These are phyloP conservation scores for Physella acuta DNA, from an alignment of 1,140 invertebrate genomes.

Conservation along the genomic window DNA sequence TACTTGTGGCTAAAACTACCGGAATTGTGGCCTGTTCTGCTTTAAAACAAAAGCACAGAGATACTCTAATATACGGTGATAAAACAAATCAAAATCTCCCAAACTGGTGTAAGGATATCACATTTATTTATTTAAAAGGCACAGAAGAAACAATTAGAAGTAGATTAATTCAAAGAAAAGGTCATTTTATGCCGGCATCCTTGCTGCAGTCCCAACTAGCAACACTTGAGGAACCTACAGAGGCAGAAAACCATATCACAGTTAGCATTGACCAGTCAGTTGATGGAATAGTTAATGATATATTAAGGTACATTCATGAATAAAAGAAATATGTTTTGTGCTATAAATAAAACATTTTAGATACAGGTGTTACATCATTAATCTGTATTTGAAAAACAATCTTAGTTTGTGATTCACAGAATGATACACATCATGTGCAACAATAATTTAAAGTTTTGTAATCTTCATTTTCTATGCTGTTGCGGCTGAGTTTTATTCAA, in stretches of 20 bases:
- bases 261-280: slow-evolving; percentile 27
- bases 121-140: slow-evolving; percentile 40
- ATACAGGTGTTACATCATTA: no score
- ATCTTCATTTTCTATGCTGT: no score
- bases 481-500: no score
- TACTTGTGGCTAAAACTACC: slow-evolving; percentile 21
- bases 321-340: no score
- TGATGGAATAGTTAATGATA: slow-evolving; percentile 21
- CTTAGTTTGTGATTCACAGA: no score
- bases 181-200: slow-evolving; percentile 44
- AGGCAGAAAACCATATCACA: slow-evolving; percentile 29
- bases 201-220: slow-evolving; percentile 40
- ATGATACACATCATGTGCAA: no score
- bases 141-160: slow-evolving; percentile 22
- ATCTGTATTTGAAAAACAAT: no score
- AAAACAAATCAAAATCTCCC: neutral
- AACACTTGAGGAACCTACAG: slow-evolving; percentile 36
- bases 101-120: neutral
- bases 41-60: slow-evolving; percentile 39
- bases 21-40: slow-evolving; percentile 46
- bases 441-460: no score
- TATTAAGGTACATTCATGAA: neutral
- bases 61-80: slow-evolving; percentile 31
- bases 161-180: slow-evolving; percentile 30
- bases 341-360: no score